Base-by-base conservation (phyloP, 2,113 vertebrate genomes). In the Ctenodactylus gundi region DNA sequence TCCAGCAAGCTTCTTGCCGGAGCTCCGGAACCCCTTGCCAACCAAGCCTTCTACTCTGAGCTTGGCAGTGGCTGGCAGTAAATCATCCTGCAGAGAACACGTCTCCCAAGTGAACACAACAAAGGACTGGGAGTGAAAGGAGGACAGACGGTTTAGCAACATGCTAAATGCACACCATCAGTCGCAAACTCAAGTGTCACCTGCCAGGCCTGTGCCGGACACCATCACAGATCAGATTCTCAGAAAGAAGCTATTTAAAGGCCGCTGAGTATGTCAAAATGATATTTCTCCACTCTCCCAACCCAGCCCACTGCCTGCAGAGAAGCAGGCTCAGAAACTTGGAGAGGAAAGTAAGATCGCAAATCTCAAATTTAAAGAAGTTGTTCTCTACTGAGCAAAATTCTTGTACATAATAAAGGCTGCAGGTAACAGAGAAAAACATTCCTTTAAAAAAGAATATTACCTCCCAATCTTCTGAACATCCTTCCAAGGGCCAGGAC, bases 241-340 rank as follows among this genome's bases (percentile, higher is more conserved):
- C 92, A 89, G 91, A 86, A 93, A 83, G 68, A 89, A 94, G 90
- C 96, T 96, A 97, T 97, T 95, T 96, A 93, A 92, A 94, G 96
- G 96, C 77, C 65, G 89, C 95, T 96, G 97, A 14, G 44, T 90
- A 90, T 29, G 68, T 85, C 73, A 39, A 51, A 67, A 23, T 51
- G 91, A 90, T 84, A 90, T 94, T 93, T 95, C 25, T 65, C 93
- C 94, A 87, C 57, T 46, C 78, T 96, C 83, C 70, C 20, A 65
- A 4, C 1, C 73, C 12, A 34, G 57, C 55, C 83, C 49, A n/a
- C 3, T 68, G 76, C 85, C 90, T 85, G 57, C 25, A 60, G 82
- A 92, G 85, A 70, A 80, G 78, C 58, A 83, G 80, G 68, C 68
- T 96, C 73, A 9, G 55, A 90, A 84, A 78, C 78, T 83, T 11